These are phyloP conservation scores for Diachasma alloeum DNA, from an alignment of 1,140 invertebrate genomes.

Conservation along the genomic window DNA sequence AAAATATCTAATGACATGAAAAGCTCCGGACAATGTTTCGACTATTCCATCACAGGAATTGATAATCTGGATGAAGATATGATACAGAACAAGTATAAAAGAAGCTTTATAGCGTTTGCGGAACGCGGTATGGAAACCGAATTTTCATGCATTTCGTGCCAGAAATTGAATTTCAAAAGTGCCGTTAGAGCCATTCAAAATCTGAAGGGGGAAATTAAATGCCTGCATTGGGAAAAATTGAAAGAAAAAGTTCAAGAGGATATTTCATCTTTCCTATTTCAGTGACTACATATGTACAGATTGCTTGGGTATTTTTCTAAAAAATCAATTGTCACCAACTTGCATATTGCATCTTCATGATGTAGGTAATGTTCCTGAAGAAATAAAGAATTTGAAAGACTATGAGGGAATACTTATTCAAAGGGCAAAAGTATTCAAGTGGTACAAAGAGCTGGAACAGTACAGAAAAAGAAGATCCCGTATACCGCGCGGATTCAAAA, in stretches of 20 bases:
- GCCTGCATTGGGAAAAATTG: background rate
- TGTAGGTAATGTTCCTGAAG: background rate
- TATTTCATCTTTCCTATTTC: conserved; percentile 12
- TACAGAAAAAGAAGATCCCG: too few relatives aligned
- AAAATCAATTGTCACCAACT: background rate
- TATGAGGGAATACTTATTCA: too few relatives aligned
- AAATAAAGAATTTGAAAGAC: too few relatives aligned
- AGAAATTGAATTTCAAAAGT: conserved; percentile 18
- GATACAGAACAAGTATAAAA: background rate
- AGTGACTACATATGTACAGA: too few relatives aligned
- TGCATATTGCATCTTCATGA: background rate
- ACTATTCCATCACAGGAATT: too few relatives aligned
- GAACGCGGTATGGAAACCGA: conserved; percentile 11
- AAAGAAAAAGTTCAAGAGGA: conserved; percentile 13
- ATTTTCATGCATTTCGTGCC: conserved; percentile 18
- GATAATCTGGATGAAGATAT: too few relatives aligned
- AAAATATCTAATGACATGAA: background rate
- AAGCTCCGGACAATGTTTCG: too few relatives aligned
- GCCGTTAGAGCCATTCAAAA: background rate
- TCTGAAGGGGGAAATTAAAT: background rate
- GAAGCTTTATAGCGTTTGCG: background rate
- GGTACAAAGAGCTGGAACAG: too few relatives aligned
- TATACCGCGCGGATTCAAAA: too few relatives aligned
- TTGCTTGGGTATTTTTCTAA: too few relatives aligned
- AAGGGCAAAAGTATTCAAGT: too few relatives aligned